Conservation (phyloP, 2,888 invertebrate species). For the Cephus sareptanus region DNA sequence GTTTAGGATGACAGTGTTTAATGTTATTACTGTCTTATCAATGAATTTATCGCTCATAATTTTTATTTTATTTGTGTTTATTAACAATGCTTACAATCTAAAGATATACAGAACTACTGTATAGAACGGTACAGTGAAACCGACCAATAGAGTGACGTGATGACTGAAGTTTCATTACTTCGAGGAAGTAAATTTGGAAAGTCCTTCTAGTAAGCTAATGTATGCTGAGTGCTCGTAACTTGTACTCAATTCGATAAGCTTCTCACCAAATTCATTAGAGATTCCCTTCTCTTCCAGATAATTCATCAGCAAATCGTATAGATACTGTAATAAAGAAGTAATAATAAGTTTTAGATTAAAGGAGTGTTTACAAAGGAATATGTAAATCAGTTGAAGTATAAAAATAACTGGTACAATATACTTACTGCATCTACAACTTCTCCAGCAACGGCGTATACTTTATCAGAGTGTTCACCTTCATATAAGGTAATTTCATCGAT, state of each 20-base stretch:
- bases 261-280: conserved; percentile 91
- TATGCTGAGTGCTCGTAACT: conserved; percentile 93
- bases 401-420: conserved; percentile 29
- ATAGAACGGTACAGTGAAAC: not conserved
- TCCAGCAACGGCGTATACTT: conserved; percentile 90
- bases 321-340: conserved; percentile 74
- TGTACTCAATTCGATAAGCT: conserved; percentile 89
- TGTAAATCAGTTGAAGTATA: conserved; percentile 10
- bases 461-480: conserved; percentile 88
- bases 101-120: not conserved
- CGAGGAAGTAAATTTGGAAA: conserved; percentile 86
- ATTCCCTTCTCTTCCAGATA: conserved; percentile 96
- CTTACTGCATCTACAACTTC: conserved; percentile 95
- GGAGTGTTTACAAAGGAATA: not conserved
- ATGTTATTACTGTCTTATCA: too few species aligned
- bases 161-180: conserved; percentile 52
- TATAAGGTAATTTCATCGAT: conserved; percentile 94
- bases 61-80: not conserved
- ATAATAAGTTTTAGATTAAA: conserved; percentile 11
- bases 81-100: not conserved
- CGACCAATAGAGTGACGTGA: not conserved
- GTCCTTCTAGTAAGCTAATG: conserved; percentile 85
- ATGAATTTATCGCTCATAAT: too few species aligned
- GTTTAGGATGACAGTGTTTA: too few species aligned
- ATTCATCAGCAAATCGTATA: conserved; percentile 95